Evolutionary conservation across 2,113 vertebrate genomes (phyloP).

Genomic region (Cranoglanis bouderius): DNA sequence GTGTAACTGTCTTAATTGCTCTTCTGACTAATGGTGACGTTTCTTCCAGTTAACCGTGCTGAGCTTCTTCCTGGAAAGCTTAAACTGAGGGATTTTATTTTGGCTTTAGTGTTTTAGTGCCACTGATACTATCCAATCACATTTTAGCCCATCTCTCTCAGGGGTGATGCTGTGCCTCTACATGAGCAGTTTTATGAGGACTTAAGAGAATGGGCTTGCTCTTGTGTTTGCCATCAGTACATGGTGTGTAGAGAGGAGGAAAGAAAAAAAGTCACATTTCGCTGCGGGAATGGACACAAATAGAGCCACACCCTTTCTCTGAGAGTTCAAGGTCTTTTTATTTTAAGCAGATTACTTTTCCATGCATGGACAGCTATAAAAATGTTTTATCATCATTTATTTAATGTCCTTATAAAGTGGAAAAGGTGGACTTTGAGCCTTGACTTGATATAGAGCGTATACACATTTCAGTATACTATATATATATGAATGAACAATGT

Average conservation of each 20-base stretch:
- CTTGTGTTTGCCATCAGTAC: background rate
- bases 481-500: no score
- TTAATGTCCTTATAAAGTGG: background rate
- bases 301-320: background rate
- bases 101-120: background rate
- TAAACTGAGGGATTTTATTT: constrained; percentile 35
- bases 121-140: background rate
- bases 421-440: background rate
- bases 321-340: constrained; percentile 4
- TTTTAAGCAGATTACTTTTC: constrained; percentile 27
- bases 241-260: background rate
- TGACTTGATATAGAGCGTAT: background rate
- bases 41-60: background rate
- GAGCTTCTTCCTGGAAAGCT: constrained; percentile 17
- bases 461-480: background rate
- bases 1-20: background rate
- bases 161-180: constrained; percentile 7
- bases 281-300: background rate
- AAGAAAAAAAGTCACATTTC: background rate
- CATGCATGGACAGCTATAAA: background rate
- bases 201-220: constrained; percentile 12
- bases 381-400: constrained; percentile 2
- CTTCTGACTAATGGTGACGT: background rate
- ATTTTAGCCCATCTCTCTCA: background rate
- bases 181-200: constrained; percentile 23